Evolutionary conservation across 2,113 vertebrate species (phyloP).

Genomic region (Tichodroma muraria): DNA sequence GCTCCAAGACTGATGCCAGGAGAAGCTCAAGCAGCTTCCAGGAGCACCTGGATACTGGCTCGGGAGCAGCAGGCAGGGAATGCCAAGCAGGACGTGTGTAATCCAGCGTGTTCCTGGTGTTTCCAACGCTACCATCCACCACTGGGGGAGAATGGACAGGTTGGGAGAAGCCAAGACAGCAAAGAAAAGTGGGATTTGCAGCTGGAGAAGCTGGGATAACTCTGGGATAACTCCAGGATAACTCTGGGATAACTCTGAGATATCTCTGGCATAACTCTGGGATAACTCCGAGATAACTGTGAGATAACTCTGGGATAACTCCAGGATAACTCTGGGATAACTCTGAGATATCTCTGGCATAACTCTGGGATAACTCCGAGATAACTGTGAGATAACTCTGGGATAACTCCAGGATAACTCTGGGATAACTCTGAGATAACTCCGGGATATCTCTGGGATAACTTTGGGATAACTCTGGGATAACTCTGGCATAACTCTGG

Average conservation of each 20-base stretch:
- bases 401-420: neutral
- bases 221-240: neutral
- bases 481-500: neutral
- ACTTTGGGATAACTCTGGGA: neutral
- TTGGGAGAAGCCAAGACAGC: neutral
- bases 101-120: no score
- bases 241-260: no score
- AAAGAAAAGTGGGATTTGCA: neutral
- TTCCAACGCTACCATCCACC: neutral
- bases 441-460: neutral
- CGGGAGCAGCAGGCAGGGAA: neutral
- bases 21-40: neutral
- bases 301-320: neutral
- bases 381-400: neutral
- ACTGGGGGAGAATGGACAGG: rapidly evolving
- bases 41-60: rapidly evolving
- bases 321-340: no score
- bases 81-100: neutral
- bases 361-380: neutral
- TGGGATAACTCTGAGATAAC: neutral
- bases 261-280: neutral
- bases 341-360: neutral
- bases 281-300: no score
- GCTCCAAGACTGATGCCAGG: neutral
- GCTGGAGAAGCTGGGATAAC: neutral